phyloP scores from a whole-genome alignment of 2,797 vertebrate species.

The Protosalanx chinensis region DNA sequence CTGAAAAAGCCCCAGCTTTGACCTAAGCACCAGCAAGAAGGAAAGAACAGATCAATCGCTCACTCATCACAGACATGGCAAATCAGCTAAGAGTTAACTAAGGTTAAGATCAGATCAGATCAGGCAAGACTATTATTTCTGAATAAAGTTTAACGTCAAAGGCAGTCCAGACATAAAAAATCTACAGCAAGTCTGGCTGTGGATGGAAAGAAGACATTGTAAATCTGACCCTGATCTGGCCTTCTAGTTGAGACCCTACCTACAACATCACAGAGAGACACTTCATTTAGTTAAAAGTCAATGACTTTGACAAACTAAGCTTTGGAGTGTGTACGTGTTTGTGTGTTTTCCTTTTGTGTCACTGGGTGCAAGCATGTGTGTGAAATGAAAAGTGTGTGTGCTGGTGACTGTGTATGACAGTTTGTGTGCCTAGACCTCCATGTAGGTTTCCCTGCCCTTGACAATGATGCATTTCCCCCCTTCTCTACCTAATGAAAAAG shows the following conservation, averaged over 20 bases:
- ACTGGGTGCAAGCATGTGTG: background rate
- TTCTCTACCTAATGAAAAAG: constrained; percentile 21
- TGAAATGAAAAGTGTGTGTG: background rate
- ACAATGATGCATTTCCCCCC: constrained; percentile 36
- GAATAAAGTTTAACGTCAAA: constrained; percentile 25
- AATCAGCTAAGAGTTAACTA: constrained; percentile 2
- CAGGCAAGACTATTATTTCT: constrained; percentile 15
- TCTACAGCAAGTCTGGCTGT: constrained; percentile 4
- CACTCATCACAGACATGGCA: constrained; percentile 9
- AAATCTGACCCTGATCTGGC: constrained; percentile 50
- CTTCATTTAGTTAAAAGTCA: constrained; percentile 22
- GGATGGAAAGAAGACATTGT: constrained; percentile 18
- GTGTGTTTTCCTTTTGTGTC: background rate
- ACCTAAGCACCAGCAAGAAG: constrained; percentile 69
- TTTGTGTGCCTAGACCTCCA: background rate
- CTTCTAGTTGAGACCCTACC: constrained; percentile 24
- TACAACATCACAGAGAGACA: constrained; percentile 26
- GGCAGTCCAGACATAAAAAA: constrained; percentile 36
- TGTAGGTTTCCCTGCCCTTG: constrained; percentile 25
- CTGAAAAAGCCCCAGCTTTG: constrained; percentile 97
- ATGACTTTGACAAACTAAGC: constrained; percentile 15
- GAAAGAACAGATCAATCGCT: background rate
- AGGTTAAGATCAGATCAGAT: constrained; percentile 1
- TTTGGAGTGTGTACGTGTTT: background rate
- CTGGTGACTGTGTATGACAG: background rate